Conservation (phyloP, 2,888 invertebrate species). For the Hedychridium roseum region DNA sequence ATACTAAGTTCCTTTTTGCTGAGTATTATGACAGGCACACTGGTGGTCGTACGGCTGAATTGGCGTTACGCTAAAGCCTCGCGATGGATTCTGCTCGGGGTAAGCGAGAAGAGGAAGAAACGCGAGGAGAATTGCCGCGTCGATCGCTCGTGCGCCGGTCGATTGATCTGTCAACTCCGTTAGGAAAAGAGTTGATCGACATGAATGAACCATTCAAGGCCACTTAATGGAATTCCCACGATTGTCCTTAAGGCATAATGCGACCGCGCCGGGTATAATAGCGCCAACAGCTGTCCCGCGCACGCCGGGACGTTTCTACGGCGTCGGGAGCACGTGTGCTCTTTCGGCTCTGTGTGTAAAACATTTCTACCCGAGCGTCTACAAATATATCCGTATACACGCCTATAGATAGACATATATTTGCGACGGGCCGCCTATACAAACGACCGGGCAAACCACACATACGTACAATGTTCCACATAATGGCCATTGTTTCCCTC, state of each 20-base stretch:
- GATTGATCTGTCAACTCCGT: conserved; percentile 62
- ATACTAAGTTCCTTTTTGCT: too few species aligned
- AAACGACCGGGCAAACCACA: too few species aligned
- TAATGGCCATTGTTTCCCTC: conserved; percentile 58
- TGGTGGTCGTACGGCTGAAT: too few species aligned
- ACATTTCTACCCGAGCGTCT: too few species aligned
- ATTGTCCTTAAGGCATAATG: conserved; percentile 62
- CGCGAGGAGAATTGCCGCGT: conserved; percentile 29
- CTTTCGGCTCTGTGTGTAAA: too few species aligned
- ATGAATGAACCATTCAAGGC: conserved; percentile 64
- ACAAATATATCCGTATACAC: neutral
- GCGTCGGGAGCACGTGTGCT: conserved; percentile 6
- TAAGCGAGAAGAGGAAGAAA: conserved; percentile 15
- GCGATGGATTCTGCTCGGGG: conserved; percentile 3
- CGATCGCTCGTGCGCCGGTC: conserved; percentile 41
- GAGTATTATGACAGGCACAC: too few species aligned
- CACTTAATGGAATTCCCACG: conserved; percentile 63
- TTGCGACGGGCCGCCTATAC: neutral
- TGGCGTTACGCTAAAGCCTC: too few species aligned
- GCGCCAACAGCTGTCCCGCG: conserved; percentile 40
- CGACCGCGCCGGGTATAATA: conserved; percentile 47
- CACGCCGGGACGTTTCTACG: conserved; percentile 15
- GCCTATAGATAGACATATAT: conserved; percentile 4
- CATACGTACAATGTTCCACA: conserved; percentile 41
- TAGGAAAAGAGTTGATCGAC: conserved; percentile 61